Evolutionary conservation across 2,888 invertebrate genomes (phyloP).

Genomic region (Nephrotoma flavescens): DNA sequence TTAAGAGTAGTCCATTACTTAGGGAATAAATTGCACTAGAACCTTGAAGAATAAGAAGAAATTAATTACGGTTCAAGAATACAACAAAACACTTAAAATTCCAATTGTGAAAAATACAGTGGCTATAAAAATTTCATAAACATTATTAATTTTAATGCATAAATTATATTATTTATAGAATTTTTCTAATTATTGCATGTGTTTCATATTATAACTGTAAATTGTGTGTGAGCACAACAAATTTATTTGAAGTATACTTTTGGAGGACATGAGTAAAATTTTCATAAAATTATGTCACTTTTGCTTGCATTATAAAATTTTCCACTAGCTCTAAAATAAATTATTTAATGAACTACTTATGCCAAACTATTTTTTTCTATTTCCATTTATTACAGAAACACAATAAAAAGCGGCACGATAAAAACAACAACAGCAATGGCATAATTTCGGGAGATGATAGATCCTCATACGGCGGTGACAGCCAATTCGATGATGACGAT

Average conservation of each 20-base stretch:
- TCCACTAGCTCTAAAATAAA: background rate
- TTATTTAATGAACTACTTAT: background rate
- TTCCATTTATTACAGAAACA: constrained; percentile 8
- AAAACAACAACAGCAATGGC: constrained; percentile 3
- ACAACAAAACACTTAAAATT: background rate
- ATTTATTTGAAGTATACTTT: background rate
- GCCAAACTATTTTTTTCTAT: background rate
- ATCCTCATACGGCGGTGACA: background rate
- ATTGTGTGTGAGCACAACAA: background rate
- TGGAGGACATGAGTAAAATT: background rate
- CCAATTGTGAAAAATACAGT: background rate
- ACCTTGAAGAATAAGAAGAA: background rate
- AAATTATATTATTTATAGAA: background rate
- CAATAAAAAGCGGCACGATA: constrained; percentile 9
- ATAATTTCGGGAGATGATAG: background rate
- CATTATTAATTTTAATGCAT: background rate
- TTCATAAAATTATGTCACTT: background rate
- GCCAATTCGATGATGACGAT: background rate
- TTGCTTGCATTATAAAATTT: background rate
- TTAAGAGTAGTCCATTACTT: too few relatives aligned
- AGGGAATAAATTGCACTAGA: too few relatives aligned
- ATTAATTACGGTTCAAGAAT: background rate
- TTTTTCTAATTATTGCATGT: background rate
- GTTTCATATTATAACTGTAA: background rate
- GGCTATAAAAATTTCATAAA: background rate